Evolutionary conservation across 2,113 vertebrate species (phyloP), one percentile per base, ranked within the genome.

Genomic region (Ursus arctos): DNA sequence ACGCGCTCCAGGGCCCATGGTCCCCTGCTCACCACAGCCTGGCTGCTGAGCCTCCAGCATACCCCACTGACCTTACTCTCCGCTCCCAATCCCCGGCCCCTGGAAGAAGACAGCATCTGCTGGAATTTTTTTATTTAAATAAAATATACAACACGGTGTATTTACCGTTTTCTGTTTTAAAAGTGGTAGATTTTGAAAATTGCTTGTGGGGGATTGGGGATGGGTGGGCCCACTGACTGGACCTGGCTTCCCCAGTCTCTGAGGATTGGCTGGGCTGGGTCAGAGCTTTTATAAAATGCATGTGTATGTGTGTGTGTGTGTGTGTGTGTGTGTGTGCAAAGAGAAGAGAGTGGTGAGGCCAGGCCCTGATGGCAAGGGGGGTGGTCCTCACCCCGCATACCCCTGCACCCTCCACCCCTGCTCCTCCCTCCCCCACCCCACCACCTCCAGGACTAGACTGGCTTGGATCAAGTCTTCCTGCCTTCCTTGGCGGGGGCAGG

Each of bases 101-200:
- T 86, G 43, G 84, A 95, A 94, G 26, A 74, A 94, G 77, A 91
- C 94, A 51, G 93, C 83, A 91, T 33, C 79, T 95, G 84, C 97
- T 96, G 49, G 90, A 65, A 83, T 90, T 72, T 49, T 94, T 97
- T 98, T 61, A 93, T 79, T 94, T 96, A 96, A 97, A 97, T 96
- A 93, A 98, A 98, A 98, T 98, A 98, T 98, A 97, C 98, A 97
- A 98, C 61, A 71, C 49, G 87, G 98, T 2, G 2, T 47, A 43
- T 95, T 95, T 43, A 95, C 97, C 88, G 59, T 91, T 97, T 97
- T 98, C 96, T 97, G 95, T 97, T 98, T 98, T 96, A 98, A 98
- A 98, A 98, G 89, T 96, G 91, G 65, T 9, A 87, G 83, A 95
- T 93, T 98, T 98, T 93, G 88, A 95, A 96, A 77, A 92, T 93